Evolutionary conservation across 2,888 invertebrate genomes (phyloP).

Genomic region (Drosophila kokeensis): DNA sequence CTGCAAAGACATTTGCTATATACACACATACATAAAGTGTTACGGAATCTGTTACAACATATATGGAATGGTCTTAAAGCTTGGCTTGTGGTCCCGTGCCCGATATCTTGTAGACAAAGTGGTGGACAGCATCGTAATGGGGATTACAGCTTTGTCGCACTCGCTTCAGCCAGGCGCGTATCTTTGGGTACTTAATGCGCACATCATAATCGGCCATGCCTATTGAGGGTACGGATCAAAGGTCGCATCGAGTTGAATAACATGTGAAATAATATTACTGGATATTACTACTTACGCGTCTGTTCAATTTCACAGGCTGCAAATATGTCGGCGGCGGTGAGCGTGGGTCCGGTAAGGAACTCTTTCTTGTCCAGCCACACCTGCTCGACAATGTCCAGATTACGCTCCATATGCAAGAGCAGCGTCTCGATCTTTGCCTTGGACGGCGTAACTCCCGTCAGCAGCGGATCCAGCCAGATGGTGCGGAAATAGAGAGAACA

Average conservation of each 20-base stretch:
- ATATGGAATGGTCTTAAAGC: conserved; percentile 52
- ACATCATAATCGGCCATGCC: conserved; percentile 90
- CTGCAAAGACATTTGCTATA: not conserved
- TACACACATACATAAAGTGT: conserved; percentile 6
- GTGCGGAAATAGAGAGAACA: conserved; percentile 87
- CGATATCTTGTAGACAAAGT: conserved; percentile 86
- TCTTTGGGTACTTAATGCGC: conserved; percentile 86
- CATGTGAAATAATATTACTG: not conserved
- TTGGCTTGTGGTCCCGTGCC: conserved; percentile 82
- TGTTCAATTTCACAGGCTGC: conserved; percentile 92
- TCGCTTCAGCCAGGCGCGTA: conserved; percentile 88
- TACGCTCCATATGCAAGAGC: conserved; percentile 86
- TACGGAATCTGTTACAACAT: not conserved
- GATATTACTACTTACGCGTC: conserved; percentile 86
- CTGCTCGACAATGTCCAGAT: conserved; percentile 87
- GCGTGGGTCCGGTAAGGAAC: conserved; percentile 87
- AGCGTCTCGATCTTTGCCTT: conserved; percentile 84
- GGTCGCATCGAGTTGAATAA: not conserved
- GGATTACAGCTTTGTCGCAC: conserved; percentile 88
- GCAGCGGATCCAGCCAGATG: conserved; percentile 86
- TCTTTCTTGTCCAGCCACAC: conserved; percentile 87
- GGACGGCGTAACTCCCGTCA: conserved; percentile 85
- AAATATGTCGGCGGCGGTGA: conserved; percentile 90
- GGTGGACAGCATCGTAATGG: conserved; percentile 88
- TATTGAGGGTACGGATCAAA: conserved; percentile 76